Conservation (phyloP, 2,888 invertebrate genomes). For the Morpho achilles region DNA sequence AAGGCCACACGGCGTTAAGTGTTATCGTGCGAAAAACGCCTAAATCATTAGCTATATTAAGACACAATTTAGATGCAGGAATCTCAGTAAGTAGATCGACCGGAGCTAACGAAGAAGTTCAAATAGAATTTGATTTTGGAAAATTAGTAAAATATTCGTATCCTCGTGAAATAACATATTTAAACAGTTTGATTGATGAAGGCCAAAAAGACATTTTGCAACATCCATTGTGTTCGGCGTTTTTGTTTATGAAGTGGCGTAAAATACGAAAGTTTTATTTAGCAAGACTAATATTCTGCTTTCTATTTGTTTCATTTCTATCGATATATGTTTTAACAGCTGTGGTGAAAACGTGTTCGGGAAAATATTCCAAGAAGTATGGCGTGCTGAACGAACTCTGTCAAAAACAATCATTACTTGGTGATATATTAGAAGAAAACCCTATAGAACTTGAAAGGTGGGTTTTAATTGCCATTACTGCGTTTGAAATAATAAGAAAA, state of each 20-base stretch:
- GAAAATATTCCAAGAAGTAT: constrained; percentile 62
- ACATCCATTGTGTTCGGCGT: constrained; percentile 92
- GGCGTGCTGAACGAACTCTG: constrained; percentile 85
- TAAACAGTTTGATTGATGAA: constrained; percentile 92
- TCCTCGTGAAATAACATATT: constrained; percentile 90
- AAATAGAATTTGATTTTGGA: constrained; percentile 89
- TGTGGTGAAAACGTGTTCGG: constrained; percentile 84
- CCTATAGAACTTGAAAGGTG: constrained; percentile 91
- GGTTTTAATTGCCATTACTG: constrained; percentile 86
- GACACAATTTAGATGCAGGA: constrained; percentile 88
- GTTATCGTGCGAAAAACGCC: constrained; percentile 92
- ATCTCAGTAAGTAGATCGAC: constrained; percentile 86
- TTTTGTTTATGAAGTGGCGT: constrained; percentile 93
- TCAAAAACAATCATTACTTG: constrained; percentile 85
- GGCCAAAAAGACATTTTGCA: constrained; percentile 92
- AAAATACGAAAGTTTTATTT: constrained; percentile 94
- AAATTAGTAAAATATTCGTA: constrained; percentile 89
- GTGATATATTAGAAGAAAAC: constrained; percentile 84
- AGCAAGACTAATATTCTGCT: constrained; percentile 87
- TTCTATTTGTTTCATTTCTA: constrained; percentile 87
- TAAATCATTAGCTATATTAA: constrained; percentile 88
- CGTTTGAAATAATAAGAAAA: constrained; percentile 88
- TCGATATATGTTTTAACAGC: constrained; percentile 90
- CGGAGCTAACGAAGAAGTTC: constrained; percentile 88
- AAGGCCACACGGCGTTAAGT: constrained; percentile 90